These are phyloP conservation scores for Parus major DNA, from an alignment of 2,113 vertebrate species.

Conservation along the genomic window DNA sequence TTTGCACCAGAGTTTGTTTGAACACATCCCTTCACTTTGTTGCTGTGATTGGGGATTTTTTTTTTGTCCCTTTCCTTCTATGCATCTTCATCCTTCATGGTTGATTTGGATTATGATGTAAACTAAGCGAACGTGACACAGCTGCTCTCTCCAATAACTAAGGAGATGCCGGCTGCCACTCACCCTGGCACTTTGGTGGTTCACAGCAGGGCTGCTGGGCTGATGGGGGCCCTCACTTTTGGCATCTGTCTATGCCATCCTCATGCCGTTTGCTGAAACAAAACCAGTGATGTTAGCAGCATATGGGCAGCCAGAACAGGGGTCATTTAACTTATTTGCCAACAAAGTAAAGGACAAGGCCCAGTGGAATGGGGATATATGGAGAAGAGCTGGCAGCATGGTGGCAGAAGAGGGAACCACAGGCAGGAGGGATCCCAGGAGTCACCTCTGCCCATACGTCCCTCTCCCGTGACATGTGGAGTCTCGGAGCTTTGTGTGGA, in stretches of 20 bases:
- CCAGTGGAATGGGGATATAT: not conserved
- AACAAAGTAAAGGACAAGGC: conserved; percentile 57
- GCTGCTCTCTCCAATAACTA: conserved; percentile 58
- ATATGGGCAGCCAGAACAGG: conserved; percentile 52
- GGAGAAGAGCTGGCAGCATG: not conserved
- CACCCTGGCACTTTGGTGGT: not conserved
- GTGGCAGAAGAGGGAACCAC: not conserved
- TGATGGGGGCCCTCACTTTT: conserved; percentile 25
- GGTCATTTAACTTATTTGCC: conserved; percentile 53
- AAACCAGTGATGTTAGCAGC: conserved; percentile 47
- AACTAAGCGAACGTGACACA: conserved; percentile 66
- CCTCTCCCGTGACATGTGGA: not conserved
- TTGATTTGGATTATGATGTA: conserved; percentile 70
- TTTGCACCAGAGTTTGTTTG: not conserved
- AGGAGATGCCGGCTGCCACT: conserved; percentile 64
- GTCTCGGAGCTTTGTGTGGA: not conserved
- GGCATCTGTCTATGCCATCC: conserved; percentile 49
- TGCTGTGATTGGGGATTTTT: not conserved
- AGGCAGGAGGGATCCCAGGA: not conserved
- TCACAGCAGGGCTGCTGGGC: conserved; percentile 50
- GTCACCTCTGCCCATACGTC: conserved; percentile 16
- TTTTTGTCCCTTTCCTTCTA: not conserved
- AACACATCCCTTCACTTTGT: not conserved
- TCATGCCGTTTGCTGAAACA: conserved; percentile 50
- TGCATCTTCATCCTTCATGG: conserved; percentile 68